These are phyloP conservation scores for Onychostoma macrolepis DNA, from an alignment of 2,113 vertebrate species.

Conservation along the genomic window DNA sequence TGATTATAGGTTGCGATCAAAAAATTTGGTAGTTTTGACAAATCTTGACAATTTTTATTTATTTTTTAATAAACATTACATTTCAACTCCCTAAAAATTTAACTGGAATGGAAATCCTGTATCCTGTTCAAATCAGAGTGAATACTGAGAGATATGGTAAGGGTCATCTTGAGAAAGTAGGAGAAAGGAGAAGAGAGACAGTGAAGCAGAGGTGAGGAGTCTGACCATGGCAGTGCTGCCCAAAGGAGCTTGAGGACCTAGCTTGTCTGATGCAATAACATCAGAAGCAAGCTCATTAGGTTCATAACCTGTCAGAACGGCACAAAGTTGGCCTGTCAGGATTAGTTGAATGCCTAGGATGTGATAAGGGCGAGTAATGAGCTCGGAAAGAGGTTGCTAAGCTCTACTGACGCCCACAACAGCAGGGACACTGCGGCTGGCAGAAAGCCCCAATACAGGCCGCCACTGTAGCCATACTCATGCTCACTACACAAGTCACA, in stretches of 20 bases:
- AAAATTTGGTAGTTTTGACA: too few species aligned
- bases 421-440: slow-evolving; percentile 57
- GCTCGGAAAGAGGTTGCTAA: slow-evolving; percentile 65
- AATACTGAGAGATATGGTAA: not conserved
- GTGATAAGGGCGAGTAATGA: slow-evolving; percentile 80
- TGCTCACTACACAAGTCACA: slow-evolving; percentile 26
- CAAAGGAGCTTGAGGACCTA: slow-evolving; percentile 68
- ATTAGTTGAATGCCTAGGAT: slow-evolving; percentile 70
- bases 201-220: slow-evolving; percentile 65
- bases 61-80: too few species aligned
- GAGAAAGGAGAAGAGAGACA: slow-evolving; percentile 29
- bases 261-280: slow-evolving; percentile 76
- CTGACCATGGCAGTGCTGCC: slow-evolving; percentile 67
- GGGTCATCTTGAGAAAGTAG: slow-evolving; percentile 24
- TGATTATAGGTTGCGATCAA: too few species aligned
- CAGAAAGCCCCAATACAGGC: not conserved
- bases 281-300: slow-evolving; percentile 80
- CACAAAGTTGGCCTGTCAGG: slow-evolving; percentile 75
- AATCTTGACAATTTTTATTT: too few species aligned
- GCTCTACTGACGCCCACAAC: slow-evolving; percentile 65
- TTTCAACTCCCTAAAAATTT: not conserved
- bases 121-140: not conserved
- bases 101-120: not conserved
- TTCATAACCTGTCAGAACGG: slow-evolving; percentile 79
- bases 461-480: slow-evolving; percentile 3